Percentiles rank a stretch among this genome's conserved stretches.
These are phyloP conservation scores for Delichon dasypus DNA, from an alignment of 2,797 vertebrate species.

Conservation along the genomic window DNA sequence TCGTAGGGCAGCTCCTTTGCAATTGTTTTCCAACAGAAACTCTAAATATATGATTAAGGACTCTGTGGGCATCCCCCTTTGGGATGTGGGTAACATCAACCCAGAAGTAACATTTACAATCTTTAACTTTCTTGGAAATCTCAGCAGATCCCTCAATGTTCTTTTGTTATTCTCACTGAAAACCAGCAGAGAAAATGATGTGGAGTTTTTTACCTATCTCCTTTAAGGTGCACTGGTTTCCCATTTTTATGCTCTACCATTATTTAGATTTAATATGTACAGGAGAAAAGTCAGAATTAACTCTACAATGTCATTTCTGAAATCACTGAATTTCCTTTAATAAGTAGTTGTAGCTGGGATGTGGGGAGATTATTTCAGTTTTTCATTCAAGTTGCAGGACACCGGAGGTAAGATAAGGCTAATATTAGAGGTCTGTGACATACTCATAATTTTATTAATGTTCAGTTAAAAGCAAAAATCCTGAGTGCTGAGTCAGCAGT, in stretches of 20 bases:
- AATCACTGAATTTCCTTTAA: neutral
- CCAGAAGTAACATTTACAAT: neutral
- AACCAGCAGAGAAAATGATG: neutral
- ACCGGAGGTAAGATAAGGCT: neutral
- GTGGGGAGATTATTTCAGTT: neutral
- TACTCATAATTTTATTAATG: neutral
- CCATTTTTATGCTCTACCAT: neutral
- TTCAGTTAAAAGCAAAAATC: neutral
- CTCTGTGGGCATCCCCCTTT: neutral
- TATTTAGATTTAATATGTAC: neutral
- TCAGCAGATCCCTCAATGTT: neutral
- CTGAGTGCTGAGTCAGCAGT: neutral
- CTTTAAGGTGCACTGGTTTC: neutral
- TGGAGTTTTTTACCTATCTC: neutral
- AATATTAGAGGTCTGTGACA: neutral
- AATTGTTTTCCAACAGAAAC: neutral
- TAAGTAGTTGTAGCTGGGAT: neutral
- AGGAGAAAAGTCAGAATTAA: neutral
- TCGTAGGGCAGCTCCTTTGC: neutral
- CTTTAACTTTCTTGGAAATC: neutral
- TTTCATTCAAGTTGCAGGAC: neutral
- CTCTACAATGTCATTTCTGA: neutral
- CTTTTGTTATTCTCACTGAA: neutral
- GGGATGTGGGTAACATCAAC: fast-evolving
- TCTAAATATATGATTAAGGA: neutral